Evolutionary conservation across 1,140 invertebrate species (phyloP), one percentile per base, ranked within the genome.

Genomic region (Oppia nitens): DNA sequence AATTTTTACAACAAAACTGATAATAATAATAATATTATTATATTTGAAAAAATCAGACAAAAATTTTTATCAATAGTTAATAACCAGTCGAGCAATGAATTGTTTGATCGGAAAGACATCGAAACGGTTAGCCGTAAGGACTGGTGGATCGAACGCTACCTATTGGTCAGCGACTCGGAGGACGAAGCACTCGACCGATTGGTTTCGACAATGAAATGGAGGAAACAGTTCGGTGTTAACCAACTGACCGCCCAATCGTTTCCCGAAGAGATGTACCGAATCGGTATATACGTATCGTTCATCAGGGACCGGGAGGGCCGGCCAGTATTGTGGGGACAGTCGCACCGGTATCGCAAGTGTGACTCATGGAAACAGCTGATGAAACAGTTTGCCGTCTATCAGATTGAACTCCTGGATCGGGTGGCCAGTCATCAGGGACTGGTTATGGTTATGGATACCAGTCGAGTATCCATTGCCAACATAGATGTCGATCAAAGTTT

Each of bases 121-220:
- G 32, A 65, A n/a, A 17, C 56, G 2, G 59, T 65, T 3, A 53
- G 48, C 21, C 57, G 58, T 17, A 59, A 61, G 27, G 64, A 64
- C 29, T 65, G 63, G 63, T 63, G 25, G 26, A 55, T 64, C 11
- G 27, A 40, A n/a, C 28, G 64, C 6, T 65, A 59, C 23, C 23
- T 65, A 14, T 40, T 65, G 6, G 55, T 55, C 20, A 25, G n/a
- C 17, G 47, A 64, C 0, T 48, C 47, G 17, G 56, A 60, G 4
- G 58, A 62, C 1, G 45, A 55, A 32, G 62, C 64, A n/a, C 28
- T 51, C 4, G 27, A 53, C 11, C 58, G 57, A 49, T 24, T 63
- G 0, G 53, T 26, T 2, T 55, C 60, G 9, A 53, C 64, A 0
- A 47, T 65, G 28, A 55, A 65, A 49, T 63, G 47, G 53, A 50